Percentiles rank a stretch among this genome's conserved stretches.
These are phyloP conservation scores for Argyrosomus japonicus DNA, from an alignment of 2,113 vertebrate species.

Conservation along the genomic window DNA sequence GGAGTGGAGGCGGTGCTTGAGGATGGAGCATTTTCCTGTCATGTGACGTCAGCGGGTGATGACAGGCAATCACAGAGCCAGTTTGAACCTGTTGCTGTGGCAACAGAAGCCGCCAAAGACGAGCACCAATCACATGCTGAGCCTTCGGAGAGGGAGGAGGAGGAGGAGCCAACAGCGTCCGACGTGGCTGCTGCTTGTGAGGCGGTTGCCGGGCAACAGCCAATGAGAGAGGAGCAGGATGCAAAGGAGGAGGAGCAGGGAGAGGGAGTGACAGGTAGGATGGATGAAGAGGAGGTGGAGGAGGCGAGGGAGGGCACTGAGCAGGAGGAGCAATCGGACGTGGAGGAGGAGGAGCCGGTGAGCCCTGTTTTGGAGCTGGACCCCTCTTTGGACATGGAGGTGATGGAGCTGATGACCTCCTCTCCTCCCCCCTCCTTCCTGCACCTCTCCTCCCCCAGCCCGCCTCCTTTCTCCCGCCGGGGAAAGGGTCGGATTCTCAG, in stretches of 20 bases:
- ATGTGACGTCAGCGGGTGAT: background rate
- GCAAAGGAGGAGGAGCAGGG: background rate
- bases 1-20: background rate
- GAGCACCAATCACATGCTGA: slow-evolving; percentile 19
- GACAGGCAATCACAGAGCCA: slow-evolving; percentile 47
- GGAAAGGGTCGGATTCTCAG: slow-evolving; percentile 74
- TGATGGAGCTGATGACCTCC: slow-evolving; percentile 72
- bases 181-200: fast-evolving
- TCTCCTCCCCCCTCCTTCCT: slow-evolving; percentile 78
- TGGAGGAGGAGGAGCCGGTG: slow-evolving; percentile 36
- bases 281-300: background rate
- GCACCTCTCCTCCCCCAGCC: slow-evolving; percentile 78
- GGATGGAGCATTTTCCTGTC: background rate
- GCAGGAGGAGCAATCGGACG: slow-evolving; percentile 28
- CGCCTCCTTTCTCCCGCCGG: slow-evolving; percentile 68
- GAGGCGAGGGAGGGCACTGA: background rate
- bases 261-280: background rate
- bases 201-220: slow-evolving; percentile 7
- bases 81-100: background rate
- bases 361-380: slow-evolving; percentile 69
- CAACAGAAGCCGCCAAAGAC: slow-evolving; percentile 53
- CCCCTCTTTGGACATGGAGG: slow-evolving; percentile 69
- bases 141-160: slow-evolving; percentile 26
- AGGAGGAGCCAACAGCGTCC: background rate
- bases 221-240: slow-evolving; percentile 23